Evolutionary conservation across 2,888 invertebrate genomes (phyloP).

Genomic region (Tetheella fluctuosa): DNA sequence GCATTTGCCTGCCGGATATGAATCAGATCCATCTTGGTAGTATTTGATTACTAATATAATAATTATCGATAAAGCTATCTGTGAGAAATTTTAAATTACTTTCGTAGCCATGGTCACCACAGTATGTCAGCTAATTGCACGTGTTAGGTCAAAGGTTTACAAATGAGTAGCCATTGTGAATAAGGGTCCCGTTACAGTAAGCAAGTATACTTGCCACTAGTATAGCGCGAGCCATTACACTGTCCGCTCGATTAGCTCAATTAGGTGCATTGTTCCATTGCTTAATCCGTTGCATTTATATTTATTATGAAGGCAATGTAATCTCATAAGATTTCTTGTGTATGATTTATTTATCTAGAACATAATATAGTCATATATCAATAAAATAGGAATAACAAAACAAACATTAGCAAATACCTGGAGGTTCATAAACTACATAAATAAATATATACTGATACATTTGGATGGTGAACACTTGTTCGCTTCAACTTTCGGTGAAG

Average conservation of each 20-base stretch:
- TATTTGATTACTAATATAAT: too few species aligned
- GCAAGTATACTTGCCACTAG: background rate
- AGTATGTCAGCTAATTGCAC: background rate
- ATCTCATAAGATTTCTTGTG: too few species aligned
- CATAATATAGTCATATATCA: too few species aligned
- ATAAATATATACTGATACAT: too few species aligned
- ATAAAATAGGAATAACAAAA: too few species aligned
- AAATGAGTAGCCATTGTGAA: background rate
- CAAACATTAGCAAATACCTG: too few species aligned
- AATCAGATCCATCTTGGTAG: too few species aligned
- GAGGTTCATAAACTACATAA: too few species aligned
- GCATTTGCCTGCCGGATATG: too few species aligned
- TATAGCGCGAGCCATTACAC: background rate
- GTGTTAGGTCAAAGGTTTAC: background rate
- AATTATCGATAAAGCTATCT: background rate
- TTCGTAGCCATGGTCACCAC: background rate
- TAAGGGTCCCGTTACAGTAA: background rate
- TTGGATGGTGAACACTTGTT: too few species aligned
- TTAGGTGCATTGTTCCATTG: constrained; percentile 7
- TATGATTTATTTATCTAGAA: too few species aligned
- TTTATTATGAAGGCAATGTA: background rate
- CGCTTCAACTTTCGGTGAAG: too few species aligned
- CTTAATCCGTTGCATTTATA: background rate
- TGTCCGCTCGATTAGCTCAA: background rate
- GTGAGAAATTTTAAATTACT: background rate